A percentile compares a stretch with the other conserved stretches of the same genome.
These are phyloP conservation scores for Xylocopa sonorina DNA, from an alignment of 1,140 invertebrate genomes.

Conservation along the genomic window DNA sequence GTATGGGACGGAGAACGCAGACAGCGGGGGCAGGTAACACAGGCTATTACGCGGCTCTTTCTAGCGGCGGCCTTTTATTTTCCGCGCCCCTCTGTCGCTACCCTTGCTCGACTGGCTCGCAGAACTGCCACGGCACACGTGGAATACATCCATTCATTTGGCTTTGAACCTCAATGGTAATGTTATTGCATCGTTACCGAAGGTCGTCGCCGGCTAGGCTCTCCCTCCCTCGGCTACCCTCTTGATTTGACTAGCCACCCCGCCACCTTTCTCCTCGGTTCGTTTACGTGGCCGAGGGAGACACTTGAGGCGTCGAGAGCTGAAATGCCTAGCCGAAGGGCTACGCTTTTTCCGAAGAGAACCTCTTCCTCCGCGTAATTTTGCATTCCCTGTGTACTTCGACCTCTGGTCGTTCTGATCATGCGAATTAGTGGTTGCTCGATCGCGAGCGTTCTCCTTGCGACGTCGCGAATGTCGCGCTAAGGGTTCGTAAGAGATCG, in stretches of 20 bases:
- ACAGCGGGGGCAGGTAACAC: slow-evolving; percentile 60
- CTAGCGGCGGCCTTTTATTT: slow-evolving; percentile 69
- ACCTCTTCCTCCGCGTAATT: too few species aligned
- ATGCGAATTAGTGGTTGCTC: too few species aligned
- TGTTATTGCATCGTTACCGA: slow-evolving; percentile 75
- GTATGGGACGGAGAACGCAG: slow-evolving; percentile 22
- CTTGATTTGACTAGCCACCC: slow-evolving; percentile 25
- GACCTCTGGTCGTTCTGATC: too few species aligned
- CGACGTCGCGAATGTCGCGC: too few species aligned
- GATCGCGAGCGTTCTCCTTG: too few species aligned
- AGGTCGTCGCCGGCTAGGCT: slow-evolving; percentile 48
- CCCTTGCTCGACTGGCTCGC: slow-evolving; percentile 34
- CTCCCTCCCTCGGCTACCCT: slow-evolving; percentile 15
- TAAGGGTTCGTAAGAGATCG: too few species aligned
- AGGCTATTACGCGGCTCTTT: slow-evolving; percentile 69
- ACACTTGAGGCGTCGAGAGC: too few species aligned
- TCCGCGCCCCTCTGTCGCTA: slow-evolving; percentile 29
- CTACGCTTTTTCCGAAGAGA: too few species aligned
- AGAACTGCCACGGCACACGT: slow-evolving; percentile 51
- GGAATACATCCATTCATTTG: slow-evolving; percentile 73
- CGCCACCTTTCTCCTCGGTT: background rate
- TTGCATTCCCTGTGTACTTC: too few species aligned
- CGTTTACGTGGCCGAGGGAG: background rate
- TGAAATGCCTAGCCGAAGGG: too few species aligned
- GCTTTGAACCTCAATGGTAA: slow-evolving; percentile 74